Evolutionary conservation across 2,113 vertebrate species (phyloP).

Genomic region (Alosa alosa): DNA sequence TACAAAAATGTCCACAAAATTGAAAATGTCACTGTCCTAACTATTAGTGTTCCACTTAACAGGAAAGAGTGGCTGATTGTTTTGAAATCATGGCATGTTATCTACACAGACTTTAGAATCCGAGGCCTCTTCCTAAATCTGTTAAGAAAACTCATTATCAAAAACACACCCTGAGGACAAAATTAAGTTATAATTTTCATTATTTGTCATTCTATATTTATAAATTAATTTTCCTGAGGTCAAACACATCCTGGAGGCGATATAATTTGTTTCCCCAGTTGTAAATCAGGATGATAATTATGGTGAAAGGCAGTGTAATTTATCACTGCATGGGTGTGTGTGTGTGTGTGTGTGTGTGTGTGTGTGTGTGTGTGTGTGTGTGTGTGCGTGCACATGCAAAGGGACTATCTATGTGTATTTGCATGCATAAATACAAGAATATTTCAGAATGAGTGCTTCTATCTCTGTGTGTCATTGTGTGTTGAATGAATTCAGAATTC

Average conservation of each 20-base stretch:
- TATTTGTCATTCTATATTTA: slow-evolving; percentile 55
- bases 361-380: not conserved
- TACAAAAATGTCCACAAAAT: too few relatives aligned
- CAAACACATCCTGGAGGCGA: slow-evolving; percentile 39
- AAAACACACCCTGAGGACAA: slow-evolving; percentile 54
- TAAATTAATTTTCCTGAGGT: slow-evolving; percentile 51
- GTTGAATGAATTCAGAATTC: not conserved
- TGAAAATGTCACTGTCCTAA: too few relatives aligned
- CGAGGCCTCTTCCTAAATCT: slow-evolving; percentile 36
- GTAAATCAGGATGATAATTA: slow-evolving; percentile 46
- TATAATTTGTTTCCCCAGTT: slow-evolving; percentile 43
- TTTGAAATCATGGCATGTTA: slow-evolving; percentile 27
- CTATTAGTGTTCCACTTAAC: not conserved
- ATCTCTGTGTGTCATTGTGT: not conserved
- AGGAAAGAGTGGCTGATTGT: not conserved
- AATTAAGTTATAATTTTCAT: slow-evolving; percentile 39
- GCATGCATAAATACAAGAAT: not conserved
- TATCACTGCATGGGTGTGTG: slow-evolving; percentile 3
- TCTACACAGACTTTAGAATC: slow-evolving; percentile 22
- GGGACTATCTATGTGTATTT: not conserved
- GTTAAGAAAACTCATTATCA: slow-evolving; percentile 57
- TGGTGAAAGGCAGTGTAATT: slow-evolving; percentile 37
- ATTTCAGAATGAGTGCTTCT: not conserved
- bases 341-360: slow-evolving; percentile 13
- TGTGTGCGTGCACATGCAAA: slow-evolving; percentile 2